Conservation (phyloP, 1,140 invertebrate genomes). For the Papilio polytes region DNA sequence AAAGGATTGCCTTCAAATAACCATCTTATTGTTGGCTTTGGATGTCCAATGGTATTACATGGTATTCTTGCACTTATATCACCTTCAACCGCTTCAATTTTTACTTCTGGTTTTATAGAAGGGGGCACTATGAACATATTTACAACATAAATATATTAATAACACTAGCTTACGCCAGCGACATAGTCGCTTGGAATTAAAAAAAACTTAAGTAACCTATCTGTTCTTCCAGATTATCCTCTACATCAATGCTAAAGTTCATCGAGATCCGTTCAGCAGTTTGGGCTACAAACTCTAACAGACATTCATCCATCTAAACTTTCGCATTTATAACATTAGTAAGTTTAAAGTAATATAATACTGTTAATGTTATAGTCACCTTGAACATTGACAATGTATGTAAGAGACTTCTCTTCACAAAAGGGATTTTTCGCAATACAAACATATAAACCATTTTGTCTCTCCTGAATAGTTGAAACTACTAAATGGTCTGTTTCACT, state of each 20-base stretch:
- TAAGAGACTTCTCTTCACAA: not conserved
- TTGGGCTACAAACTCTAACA: too few relatives aligned
- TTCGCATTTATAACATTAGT: too few relatives aligned
- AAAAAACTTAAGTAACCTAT: too few relatives aligned
- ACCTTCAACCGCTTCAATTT: not conserved
- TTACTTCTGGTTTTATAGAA: not conserved
- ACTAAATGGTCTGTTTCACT: too few relatives aligned
- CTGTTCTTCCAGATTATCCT: too few relatives aligned
- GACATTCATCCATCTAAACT: too few relatives aligned
- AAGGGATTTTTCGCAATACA: not conserved
- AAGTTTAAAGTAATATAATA: too few relatives aligned
- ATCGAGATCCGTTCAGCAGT: too few relatives aligned
- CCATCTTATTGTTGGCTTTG: constrained; percentile 15
- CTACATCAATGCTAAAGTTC: too few relatives aligned
- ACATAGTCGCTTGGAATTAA: too few relatives aligned
- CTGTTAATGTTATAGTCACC: not conserved
- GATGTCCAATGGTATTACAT: not conserved
- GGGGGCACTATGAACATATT: constrained; percentile 1
- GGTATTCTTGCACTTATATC: not conserved
- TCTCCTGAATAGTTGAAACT: too few relatives aligned
- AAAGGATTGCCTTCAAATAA: not conserved
- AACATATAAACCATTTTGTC: not conserved
- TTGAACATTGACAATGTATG: not conserved
- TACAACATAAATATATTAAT: not conserved
- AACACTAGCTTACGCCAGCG: too few relatives aligned